Percentiles rank a stretch among this genome's conserved stretches.
Evolutionary conservation across 2,888 invertebrate genomes (phyloP).

Genomic region (Arrhopalites spinosus): DNA sequence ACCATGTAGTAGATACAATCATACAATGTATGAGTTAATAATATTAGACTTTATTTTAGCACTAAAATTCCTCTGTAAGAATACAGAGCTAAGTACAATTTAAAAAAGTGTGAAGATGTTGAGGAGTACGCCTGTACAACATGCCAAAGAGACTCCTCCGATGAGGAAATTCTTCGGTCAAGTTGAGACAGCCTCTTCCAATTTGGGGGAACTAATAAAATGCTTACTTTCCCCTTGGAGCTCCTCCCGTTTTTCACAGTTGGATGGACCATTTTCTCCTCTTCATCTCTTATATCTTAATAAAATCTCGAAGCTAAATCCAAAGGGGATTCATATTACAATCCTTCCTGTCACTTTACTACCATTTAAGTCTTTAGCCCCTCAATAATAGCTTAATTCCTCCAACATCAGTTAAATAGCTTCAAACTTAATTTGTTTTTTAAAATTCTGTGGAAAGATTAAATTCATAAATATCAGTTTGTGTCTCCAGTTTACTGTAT

Average conservation of each 20-base stretch:
- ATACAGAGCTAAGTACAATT: too few relatives aligned
- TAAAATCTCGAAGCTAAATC: not conserved
- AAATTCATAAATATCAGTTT: too few relatives aligned
- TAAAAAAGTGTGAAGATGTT: too few relatives aligned
- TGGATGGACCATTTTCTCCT: not conserved
- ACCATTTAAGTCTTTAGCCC: slow-evolving; percentile 3
- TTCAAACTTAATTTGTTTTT: too few relatives aligned
- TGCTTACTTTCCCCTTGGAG: not conserved
- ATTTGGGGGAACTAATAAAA: not conserved
- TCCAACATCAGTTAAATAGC: not conserved
- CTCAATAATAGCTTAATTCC: slow-evolving; percentile 5
- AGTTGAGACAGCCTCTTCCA: slow-evolving; percentile 23
- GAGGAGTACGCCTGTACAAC: not conserved
- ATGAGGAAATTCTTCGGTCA: not conserved
- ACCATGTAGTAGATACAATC: too few relatives aligned
- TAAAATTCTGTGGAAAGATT: too few relatives aligned
- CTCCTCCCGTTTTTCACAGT: slow-evolving; percentile 6
- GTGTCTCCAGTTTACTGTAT: too few relatives aligned
- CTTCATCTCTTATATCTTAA: slow-evolving; percentile 3
- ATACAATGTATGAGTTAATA: too few relatives aligned
- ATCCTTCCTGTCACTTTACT: not conserved
- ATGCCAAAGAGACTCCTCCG: not conserved
- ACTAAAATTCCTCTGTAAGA: too few relatives aligned
- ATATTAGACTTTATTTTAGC: too few relatives aligned
- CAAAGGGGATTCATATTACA: not conserved